These are phyloP conservation scores for Maccullochella peelii DNA, from an alignment of 2,113 vertebrate genomes.

Conservation along the genomic window DNA sequence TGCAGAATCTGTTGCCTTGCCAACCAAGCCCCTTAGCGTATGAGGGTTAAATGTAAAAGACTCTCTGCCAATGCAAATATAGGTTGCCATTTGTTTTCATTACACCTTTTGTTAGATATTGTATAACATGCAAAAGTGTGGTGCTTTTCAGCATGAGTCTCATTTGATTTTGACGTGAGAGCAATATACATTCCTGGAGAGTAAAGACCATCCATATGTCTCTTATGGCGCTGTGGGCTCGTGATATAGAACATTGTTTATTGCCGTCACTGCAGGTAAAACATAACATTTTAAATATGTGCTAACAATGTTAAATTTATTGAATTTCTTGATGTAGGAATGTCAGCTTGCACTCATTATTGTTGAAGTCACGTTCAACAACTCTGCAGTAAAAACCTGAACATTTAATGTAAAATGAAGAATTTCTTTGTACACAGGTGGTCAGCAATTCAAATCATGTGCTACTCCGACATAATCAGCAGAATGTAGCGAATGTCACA, in stretches of 20 bases:
- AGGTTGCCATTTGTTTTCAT: slow-evolving; percentile 80
- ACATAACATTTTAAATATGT: neutral
- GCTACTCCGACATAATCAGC: neutral
- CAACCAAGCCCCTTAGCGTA: slow-evolving; percentile 78
- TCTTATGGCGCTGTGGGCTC: neutral
- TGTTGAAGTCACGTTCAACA: neutral
- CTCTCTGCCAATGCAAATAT: slow-evolving; percentile 78
- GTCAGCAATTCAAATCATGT: neutral
- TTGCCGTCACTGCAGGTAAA: neutral
- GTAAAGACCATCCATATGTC: neutral
- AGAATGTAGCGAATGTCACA: neutral
- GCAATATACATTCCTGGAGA: slow-evolving; percentile 3
- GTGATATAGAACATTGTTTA: neutral
- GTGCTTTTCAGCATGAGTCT: neutral
- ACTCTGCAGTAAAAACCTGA: neutral
- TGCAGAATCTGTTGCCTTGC: slow-evolving; percentile 82
- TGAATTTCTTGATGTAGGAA: neutral
- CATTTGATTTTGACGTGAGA: slow-evolving; percentile 21
- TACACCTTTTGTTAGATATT: slow-evolving; percentile 60
- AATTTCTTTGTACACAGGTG: neutral
- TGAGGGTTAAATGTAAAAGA: slow-evolving; percentile 78
- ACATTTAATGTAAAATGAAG: neutral
- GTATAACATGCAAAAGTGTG: slow-evolving; percentile 27
- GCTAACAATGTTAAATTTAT: neutral
- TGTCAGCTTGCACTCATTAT: no score